phyloP scores from a whole-genome alignment of 2,113 vertebrate species.

The Naja naja region DNA sequence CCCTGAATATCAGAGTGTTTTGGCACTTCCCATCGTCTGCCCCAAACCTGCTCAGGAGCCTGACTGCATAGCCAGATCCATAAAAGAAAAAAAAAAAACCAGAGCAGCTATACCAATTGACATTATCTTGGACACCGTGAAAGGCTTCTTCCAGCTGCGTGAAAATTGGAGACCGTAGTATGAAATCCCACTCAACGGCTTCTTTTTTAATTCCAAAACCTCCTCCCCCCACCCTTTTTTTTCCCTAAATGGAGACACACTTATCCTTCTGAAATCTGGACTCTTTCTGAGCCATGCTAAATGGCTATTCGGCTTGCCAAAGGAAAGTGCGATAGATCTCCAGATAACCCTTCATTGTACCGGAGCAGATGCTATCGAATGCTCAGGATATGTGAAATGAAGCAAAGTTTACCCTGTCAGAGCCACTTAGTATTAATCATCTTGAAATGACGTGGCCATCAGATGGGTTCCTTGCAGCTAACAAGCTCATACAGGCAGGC shows the following conservation, averaged over 20 bases:
- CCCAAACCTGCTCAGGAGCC: not conserved
- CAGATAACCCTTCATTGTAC: slow-evolving; percentile 53
- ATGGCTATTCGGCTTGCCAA: slow-evolving; percentile 10
- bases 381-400: slow-evolving; percentile 61
- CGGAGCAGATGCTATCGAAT: slow-evolving; percentile 65
- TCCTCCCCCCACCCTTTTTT: not conserved
- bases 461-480: slow-evolving; percentile 64
- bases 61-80: not conserved
- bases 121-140: not conserved
- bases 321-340: slow-evolving; percentile 60
- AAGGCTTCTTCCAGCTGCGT: not conserved
- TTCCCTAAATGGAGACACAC: not conserved
- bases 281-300: not conserved
- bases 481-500: slow-evolving; percentile 70
- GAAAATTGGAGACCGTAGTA: not conserved
- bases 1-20: not conserved
- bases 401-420: slow-evolving; percentile 61
- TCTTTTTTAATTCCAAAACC: not conserved
- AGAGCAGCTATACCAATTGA: not conserved
- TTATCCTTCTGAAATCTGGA: not conserved
- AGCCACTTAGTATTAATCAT: slow-evolving; percentile 76
- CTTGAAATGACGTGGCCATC: slow-evolving; percentile 61
- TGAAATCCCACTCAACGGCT: not conserved
- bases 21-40: not conserved
- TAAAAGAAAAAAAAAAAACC: not conserved